Percentiles rank a stretch among this genome's conserved stretches.
phyloP scores from a whole-genome alignment of 2,113 vertebrate species.

The Pelodiscus sinensis region DNA sequence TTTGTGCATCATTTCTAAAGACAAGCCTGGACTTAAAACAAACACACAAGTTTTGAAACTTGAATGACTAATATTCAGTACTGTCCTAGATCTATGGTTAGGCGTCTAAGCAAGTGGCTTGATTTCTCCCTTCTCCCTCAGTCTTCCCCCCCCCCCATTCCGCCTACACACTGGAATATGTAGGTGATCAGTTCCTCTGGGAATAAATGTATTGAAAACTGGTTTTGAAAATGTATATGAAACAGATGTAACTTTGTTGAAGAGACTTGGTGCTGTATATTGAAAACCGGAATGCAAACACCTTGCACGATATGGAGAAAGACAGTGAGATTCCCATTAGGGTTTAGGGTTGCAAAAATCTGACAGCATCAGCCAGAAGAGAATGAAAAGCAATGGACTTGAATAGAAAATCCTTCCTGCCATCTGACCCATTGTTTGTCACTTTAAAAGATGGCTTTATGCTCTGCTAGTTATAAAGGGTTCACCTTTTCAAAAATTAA shows the following conservation, averaged over 20 bases:
- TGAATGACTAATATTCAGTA: background rate
- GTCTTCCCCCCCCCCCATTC: no score
- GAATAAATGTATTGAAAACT: background rate
- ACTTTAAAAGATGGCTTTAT: background rate
- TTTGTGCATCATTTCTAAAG: background rate
- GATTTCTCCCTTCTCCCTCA: background rate
- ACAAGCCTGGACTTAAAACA: background rate
- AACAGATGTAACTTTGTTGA: background rate
- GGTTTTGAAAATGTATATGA: background rate
- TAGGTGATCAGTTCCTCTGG: background rate
- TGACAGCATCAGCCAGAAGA: background rate
- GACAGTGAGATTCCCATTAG: background rate
- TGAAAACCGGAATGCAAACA: background rate
- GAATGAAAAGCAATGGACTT: background rate
- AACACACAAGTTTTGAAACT: background rate
- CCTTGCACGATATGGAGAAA: background rate
- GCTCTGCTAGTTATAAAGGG: background rate
- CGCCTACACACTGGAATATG: background rate
- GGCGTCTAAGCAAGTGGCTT: background rate
- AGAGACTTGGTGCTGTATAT: background rate
- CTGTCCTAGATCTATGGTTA: background rate
- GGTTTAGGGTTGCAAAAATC: background rate
- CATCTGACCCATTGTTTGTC: background rate
- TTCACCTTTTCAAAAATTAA: background rate
- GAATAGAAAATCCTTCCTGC: background rate